Percentiles rank a stretch among this genome's conserved stretches.
Conservation (phyloP, 2,888 invertebrate species). For the Ectropis crepuscularia region DNA sequence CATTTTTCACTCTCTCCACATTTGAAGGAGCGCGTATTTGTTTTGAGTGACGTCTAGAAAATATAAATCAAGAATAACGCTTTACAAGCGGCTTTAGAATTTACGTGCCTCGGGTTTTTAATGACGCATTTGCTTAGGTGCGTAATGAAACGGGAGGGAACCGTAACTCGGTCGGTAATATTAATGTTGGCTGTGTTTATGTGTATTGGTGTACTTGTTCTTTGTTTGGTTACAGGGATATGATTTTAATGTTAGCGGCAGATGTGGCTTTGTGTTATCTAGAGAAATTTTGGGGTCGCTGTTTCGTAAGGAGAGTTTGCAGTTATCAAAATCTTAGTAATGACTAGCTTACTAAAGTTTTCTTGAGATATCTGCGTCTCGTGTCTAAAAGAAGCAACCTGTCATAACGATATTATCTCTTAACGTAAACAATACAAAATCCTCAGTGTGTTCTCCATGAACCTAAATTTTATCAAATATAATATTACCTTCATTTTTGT, state of each 20-base stretch:
- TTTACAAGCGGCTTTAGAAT: constrained; percentile 39
- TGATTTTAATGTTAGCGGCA: constrained; percentile 31
- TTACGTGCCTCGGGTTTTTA: constrained; percentile 39
- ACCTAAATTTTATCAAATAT: too few relatives aligned
- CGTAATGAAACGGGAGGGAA: constrained; percentile 42
- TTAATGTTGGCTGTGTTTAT: constrained; percentile 40
- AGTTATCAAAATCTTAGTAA: constrained; percentile 1
- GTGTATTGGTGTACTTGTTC: constrained; percentile 28
- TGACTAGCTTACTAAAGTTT: background rate
- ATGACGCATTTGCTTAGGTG: constrained; percentile 45
- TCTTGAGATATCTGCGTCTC: too few relatives aligned
- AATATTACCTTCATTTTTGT: too few relatives aligned
- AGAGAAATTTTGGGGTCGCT: constrained; percentile 7
- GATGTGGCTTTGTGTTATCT: constrained; percentile 30
- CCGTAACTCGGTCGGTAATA: constrained; percentile 37
- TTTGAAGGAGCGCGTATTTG: constrained; percentile 55
- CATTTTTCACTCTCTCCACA: constrained; percentile 63
- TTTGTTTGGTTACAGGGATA: constrained; percentile 29
- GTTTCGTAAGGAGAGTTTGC: constrained; percentile 4
- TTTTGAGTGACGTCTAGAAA: constrained; percentile 60
- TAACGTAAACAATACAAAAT: too few relatives aligned
- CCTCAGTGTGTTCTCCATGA: too few relatives aligned
- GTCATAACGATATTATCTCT: too few relatives aligned
- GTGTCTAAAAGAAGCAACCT: too few relatives aligned
- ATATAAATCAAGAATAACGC: constrained; percentile 63